Evolutionary conservation across 2,113 vertebrate genomes (phyloP), one percentile per base, ranked within the genome.

Genomic region (Australoheros scitulus): DNA sequence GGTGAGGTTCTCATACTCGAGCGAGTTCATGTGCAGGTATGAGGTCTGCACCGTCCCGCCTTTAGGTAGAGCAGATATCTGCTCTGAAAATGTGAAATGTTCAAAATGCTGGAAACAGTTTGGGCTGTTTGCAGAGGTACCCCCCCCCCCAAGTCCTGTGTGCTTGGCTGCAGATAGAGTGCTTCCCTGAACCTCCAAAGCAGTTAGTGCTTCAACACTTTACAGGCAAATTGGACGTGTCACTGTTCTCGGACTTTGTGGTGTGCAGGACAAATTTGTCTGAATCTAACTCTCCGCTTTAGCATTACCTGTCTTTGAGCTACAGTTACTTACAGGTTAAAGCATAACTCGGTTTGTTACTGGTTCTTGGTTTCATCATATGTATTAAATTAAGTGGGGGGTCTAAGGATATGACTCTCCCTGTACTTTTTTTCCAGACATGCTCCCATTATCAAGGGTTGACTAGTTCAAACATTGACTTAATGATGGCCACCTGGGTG

Each of bases 81-180:
- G 77, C 80, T 85, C 41, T 50, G 36, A 84, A 87, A 92, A 88
- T 92, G 90, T 93, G 85, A 91, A 89, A 85, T 29, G 52, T 64
- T 85, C 18, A 57, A 81, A 78, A 88, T 88, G 92, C 90, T 94
- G 92, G 90, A 92, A 61, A 80, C 64, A 0, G 84, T 83, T 84
- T 41, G 11, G 22, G 7, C 26, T 64, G 58, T 81, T 79, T 75
- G 76, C 65, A 61, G 18, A 36, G 34, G 11, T 8, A 32, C 2
- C 26, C 26, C 26, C 26, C 26, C 26, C 26, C 24, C 24, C 24
- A 26, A 26, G 26, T 17, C 20, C 50, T 9, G 80, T 4, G 3
- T 32, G 41, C 13, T 11, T 7, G 7, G 77, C 77, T 43, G 50
- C 78, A 79, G 47, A 61, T 9, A 2, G 8, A 3, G 47, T 2